Base-by-base conservation (phyloP, 1,140 invertebrate genomes). In the Diploscapter pachys region DNA sequence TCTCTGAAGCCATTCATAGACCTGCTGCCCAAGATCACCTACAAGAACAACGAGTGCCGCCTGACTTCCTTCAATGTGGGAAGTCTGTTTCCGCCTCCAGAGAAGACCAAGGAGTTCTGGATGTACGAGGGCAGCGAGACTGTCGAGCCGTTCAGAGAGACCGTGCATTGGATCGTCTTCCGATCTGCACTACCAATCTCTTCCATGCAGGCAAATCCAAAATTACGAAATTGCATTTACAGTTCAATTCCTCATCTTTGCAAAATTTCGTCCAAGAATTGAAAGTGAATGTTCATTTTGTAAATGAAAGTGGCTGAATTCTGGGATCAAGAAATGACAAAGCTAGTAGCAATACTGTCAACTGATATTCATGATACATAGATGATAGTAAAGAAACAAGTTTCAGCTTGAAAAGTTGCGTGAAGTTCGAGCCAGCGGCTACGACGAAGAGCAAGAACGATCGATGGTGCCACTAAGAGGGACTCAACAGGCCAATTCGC, bases 71-170 rank as follows among this genome's bases (percentile, higher is more conserved):
- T 74, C 51, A 64, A 74, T 62, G 68, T 74, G 57, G 57, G 63
- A 6, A 57, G 56, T 4, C 59, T 74, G 50, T 74, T 74, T 61
- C 73, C 73, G 4, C 8, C 70, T 63, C 62, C 77, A 49, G 83
- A 85, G 68, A 85, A 85, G 65, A 80, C 63, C 13, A 84, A 84
- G 63, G 83, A 85, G 68, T 85, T 85, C 69, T 85, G 83, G 83
- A 73, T 81, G 48, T 85, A 85, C 66, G 83, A 85, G 51, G 83
- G 83, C 54, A 81, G 79, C 11, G 83, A 85, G 65, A 85, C 83
- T 13, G 71, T 76, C 57, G 82, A 83, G 31, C 83, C 83, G 50
- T 85, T 74, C 67, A 73, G 83, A n/a, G 84, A 85, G 69, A 79
- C 68, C 51, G 82, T 85, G 9, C 84, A 84, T 51, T 85, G 84